Evolutionary conservation across 2,888 invertebrate genomes (phyloP), one percentile per base, ranked within the genome.

Genomic region (Cephus pygmeus): DNA sequence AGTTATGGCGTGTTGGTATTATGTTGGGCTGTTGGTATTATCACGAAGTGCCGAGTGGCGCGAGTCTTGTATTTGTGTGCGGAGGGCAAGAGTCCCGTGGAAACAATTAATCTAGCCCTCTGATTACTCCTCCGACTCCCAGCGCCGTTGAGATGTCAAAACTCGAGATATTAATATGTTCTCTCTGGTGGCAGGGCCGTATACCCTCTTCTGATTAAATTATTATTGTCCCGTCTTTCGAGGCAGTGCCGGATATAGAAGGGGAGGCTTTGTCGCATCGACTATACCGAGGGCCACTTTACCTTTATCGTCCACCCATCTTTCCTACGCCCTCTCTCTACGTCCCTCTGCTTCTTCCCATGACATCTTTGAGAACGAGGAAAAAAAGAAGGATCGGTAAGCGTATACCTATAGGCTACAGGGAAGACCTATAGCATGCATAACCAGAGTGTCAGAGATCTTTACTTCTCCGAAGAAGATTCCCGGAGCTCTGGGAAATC

Each of bases 91-190:
- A 89, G 88, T 88, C 89, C 89, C 88, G 85, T 86, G 89, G 89
- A 90, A 91, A 91, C 91, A 90, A 91, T 91, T 91, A 91, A 91
- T 91, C 90, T 89, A 88, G 85, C 86, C 88, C 87, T 87, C 88
- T 90, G 90, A 91, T 90, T 91, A 89, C 90, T 90, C 85, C 86
- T 82, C 83, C 85, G 83, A 83, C 84, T 81, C 77, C 77, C 69
- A 69, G 73, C 78, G 82, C 80, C 81, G 77, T 79, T 79, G 83
- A 87, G 86, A 90, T 85, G 91, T 91, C 91, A 90, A 90, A 91
- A 91, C 91, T 91, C 89, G 83, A 88, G 90, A 89, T 91, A 91
- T 90, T 91, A 91, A 91, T 91, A 90, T 90, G 89, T 91, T 91
- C 90, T 86, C 80, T 81, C 81, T 85, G 84, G 84, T 88, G 88